Evolutionary conservation across 2,797 vertebrate genomes (phyloP).

Genomic region (Bufotes viridis): DNA sequence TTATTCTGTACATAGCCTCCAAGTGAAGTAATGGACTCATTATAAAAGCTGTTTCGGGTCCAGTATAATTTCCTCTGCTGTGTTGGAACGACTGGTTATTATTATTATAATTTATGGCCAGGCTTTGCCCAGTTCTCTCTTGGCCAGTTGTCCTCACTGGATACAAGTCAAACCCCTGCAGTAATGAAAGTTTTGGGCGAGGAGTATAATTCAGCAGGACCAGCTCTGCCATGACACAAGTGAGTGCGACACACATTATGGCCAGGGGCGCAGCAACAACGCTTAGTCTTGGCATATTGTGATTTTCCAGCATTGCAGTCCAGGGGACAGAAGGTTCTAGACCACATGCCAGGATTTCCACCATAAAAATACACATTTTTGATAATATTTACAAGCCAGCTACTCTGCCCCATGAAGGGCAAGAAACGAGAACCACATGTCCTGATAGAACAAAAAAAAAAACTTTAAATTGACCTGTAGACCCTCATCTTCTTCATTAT

Average conservation of each 20-base stretch:
- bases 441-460: neutral
- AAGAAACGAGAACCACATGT: constrained; percentile 4
- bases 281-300: constrained; percentile 18
- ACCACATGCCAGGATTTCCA: constrained; percentile 13
- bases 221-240: neutral
- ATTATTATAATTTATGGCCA: neutral
- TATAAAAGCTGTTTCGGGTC: too few relatives aligned
- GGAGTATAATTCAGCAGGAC: neutral
- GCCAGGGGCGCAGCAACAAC: constrained; percentile 10
- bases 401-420: neutral
- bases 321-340: constrained; percentile 37
- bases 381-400: constrained; percentile 15
- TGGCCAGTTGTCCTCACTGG: neutral
- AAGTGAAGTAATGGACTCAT: neutral
- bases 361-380: constrained; percentile 9
- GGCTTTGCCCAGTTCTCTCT: neutral
- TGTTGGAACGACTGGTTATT: neutral
- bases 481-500: too few relatives aligned
- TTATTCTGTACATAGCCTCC: neutral
- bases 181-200: neutral
- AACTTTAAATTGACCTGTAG: neutral
- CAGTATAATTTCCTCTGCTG: neutral
- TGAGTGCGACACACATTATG: constrained; percentile 23
- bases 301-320: constrained; percentile 5
- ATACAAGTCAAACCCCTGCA: neutral